Evolutionary conservation across 2,113 vertebrate species (phyloP).

Genomic region (Alexandromys fortis): DNA sequence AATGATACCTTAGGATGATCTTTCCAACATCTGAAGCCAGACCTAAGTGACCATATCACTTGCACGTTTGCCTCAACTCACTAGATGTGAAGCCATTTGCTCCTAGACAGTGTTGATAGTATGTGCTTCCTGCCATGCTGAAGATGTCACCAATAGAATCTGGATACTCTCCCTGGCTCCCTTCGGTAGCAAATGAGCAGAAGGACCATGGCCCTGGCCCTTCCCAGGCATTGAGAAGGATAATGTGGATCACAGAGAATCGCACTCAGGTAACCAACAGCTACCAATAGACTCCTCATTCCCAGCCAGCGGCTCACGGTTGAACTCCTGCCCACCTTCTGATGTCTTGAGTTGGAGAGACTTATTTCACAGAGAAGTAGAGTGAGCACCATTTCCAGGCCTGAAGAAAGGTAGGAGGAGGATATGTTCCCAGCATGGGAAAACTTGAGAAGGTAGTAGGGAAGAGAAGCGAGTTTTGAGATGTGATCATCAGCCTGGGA

Average conservation of each 20-base stretch:
- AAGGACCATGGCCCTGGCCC: neutral
- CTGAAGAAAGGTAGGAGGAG: neutral
- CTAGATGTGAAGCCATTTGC: neutral
- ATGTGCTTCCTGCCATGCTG: neutral
- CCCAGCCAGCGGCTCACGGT: neutral
- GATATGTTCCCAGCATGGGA: accelerated
- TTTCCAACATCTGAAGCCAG: too few relatives aligned
- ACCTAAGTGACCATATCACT: neutral
- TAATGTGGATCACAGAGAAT: neutral
- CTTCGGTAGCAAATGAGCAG: neutral
- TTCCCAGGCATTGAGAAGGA: neutral
- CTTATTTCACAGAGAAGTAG: too few relatives aligned
- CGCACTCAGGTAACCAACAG: neutral
- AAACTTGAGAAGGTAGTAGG: neutral
- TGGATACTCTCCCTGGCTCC: neutral
- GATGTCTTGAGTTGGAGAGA: neutral
- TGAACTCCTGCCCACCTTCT: neutral
- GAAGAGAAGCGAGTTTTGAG: neutral
- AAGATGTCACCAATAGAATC: neutral
- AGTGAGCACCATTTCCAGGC: too few relatives aligned
- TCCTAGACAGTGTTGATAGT: neutral
- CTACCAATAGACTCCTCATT: too few relatives aligned
- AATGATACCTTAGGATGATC: neutral
- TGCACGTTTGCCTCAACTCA: neutral
- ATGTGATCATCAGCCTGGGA: neutral